Percentiles rank a stretch among this genome's conserved stretches.
These are phyloP conservation scores for Tricholauxania praeusta DNA, from an alignment of 2,888 invertebrate species.

Conservation along the genomic window DNA sequence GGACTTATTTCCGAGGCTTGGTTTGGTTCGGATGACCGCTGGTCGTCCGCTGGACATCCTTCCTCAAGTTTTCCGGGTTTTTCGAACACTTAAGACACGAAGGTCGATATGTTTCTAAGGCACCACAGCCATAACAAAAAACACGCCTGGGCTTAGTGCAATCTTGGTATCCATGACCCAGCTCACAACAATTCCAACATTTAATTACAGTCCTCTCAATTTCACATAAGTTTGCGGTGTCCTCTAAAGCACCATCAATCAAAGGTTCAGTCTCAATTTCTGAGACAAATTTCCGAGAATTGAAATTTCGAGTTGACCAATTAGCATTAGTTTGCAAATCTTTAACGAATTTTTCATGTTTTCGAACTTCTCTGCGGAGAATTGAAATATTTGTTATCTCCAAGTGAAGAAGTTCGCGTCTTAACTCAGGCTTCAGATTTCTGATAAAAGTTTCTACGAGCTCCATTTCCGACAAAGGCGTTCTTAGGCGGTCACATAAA, in stretches of 20 bases:
- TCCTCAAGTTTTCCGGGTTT: slow-evolving; percentile 19
- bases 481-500: no score
- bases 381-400: no score
- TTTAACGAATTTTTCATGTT: slow-evolving; percentile 20
- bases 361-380: not conserved
- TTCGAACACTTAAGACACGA: not conserved
- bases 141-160: not conserved
- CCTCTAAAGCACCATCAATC: no score
- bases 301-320: no score
- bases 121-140: slow-evolving; percentile 8
- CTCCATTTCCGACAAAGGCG: no score
- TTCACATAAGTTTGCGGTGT: no score
- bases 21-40: not conserved
- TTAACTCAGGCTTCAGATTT: no score
- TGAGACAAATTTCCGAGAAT: no score
- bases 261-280: not conserved
- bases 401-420: no score
- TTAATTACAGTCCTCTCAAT: not conserved
- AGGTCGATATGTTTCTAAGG: not conserved
- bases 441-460: no score
- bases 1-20: no score
- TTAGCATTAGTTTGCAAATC: slow-evolving; percentile 25
- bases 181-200: not conserved
- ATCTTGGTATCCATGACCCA: not conserved
- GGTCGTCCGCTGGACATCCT: not conserved